Evolutionary conservation across 2,113 vertebrate genomes (phyloP), one percentile per base, ranked within the genome.

Genomic region (Benitochromis conjunctus): DNA sequence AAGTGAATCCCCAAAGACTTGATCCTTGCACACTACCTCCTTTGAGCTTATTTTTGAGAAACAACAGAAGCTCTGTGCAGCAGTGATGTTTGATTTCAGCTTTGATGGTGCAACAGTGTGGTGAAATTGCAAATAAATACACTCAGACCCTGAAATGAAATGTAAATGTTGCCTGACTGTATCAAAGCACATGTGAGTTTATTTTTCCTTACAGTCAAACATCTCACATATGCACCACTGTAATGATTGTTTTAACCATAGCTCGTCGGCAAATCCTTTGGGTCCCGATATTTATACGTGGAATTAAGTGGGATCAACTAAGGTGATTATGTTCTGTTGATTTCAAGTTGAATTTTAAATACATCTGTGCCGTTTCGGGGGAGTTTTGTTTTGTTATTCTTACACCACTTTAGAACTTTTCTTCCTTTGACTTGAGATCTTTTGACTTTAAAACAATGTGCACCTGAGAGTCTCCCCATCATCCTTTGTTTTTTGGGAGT

Each of bases 21-120:
- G 18, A 80, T 84, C 62, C 66, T 16, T 48, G 54, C 86, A 78
- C 81, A 24, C 31, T 36, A 84, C 56, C 74, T 88, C 60, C 90
- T 87, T 80, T 85, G 81, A 89, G 88, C 81, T 90, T 84, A 54
- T 89, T 92, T 90, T 90, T 87, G 48, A 79, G 83, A 91, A 88
- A 90, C 88, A 93, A 91, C 86, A 91, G 86, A 87, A 41, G 88
- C 88, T 83, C 74, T 54, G 19, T 86, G 80, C 83, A 80, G 88
- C 34, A 80, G 26, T 66, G 83, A 84, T 84, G 87, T 86, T 84
- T 92, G 92, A 93, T 82, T 90, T 87, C 26, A 81, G 87, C 92
- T 93, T 94, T 93, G 92, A 94, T 91, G 92, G 74, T 56, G 86
- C 90, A 93, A 92, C 83, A 80, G 76, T 81, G 26, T 46, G 78